Conservation (phyloP, 1,140 invertebrate species). For the fruit fly (Drosophila melanogaster) region Release_6_plus_ISO1_MT NC_004354.4:12107001-12107500, state of each 20-base stretch:
- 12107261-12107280: background rate
- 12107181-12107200: slow-evolving; percentile 1
- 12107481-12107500: background rate
- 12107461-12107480: background rate
- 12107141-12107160: slow-evolving; percentile 7
- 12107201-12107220: slow-evolving; percentile 5
- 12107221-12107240: background rate
- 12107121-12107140: slow-evolving; percentile 1
- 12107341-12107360: background rate
- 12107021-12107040: slow-evolving; percentile 46
- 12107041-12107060: background rate
- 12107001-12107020: slow-evolving; percentile 51
- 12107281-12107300: background rate
- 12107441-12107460: no score
- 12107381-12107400: background rate
- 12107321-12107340: background rate
- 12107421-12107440: no score
- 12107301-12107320: background rate
- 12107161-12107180: slow-evolving; percentile 9
- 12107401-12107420: slow-evolving; percentile 9
- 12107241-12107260: slow-evolving; percentile 3
- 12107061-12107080: background rate
- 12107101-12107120: background rate
- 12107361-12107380: background rate
- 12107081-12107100: background rate